Base-by-base conservation (phyloP, 1,140 invertebrate species). In the Araneus ventricosus region DNA sequence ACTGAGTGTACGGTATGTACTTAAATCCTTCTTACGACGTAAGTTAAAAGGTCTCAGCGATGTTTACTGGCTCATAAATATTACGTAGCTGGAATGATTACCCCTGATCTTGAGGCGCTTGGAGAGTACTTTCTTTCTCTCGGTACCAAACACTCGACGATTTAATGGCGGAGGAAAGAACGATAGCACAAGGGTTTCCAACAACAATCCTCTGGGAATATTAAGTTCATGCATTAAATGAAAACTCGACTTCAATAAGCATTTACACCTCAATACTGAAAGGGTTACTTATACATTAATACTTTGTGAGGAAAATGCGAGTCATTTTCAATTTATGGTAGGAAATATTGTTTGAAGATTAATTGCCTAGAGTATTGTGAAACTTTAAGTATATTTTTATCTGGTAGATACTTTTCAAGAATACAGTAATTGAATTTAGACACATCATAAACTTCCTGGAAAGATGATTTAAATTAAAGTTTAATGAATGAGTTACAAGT, bases 21-120 rank as follows among this genome's bases (percentile, higher is more conserved):
- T 63, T 67, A n/a, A 24, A 67, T 34, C 34, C 67, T 75, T 75
- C 67, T 75, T 37, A 37, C 67, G 67, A 75, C 17, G 27, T 14
- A 75, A 37, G 30, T 75, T 75, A 37, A 75, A 75, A 75, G 67
- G 67, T 4, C 30, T 34, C 10, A 14, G 10, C 67, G 30, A 75
- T 75, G 67, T 75, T 75, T 75, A 75, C 67, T 75, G 4, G 67
- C 27, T 75, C 67, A 30, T 75, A 75, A 75, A 75, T 75, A 30
- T 34, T 75, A 75, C 67, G 67, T 27, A 17, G 67, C 3, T 34
- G 67, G 67, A 34, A 75, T 30, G 27, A 27, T 75, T 75, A 37
- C 67, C 30, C 30, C 14, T 30, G 67, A 34, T 37, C 67, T 75
- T 27, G 22, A 27, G 27, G 63, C 24, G 24, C 67, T 75, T 63